Evolutionary conservation across 2,113 vertebrate genomes (phyloP), one percentile per base, ranked within the genome.

Genomic region (Pterophyllum scalare): DNA sequence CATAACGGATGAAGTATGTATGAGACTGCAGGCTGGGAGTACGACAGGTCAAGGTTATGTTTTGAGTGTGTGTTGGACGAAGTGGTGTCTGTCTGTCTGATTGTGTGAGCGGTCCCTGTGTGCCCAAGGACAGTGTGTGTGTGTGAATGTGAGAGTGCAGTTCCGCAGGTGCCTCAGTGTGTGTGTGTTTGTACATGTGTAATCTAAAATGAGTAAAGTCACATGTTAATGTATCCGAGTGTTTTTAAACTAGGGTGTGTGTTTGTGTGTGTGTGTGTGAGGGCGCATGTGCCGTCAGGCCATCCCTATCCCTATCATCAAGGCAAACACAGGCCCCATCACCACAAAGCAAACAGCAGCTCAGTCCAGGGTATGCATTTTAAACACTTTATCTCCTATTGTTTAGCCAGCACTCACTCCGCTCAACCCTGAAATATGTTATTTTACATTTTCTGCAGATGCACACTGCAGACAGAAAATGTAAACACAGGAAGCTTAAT

Each of bases 241-340:
- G 9, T 80, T 80, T 75, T 82, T n/a, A 54, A 85, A 77, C 28
- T 49, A 60, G 88, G 33, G 17, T 4, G 58, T 26, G 57, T 7
- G 56, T 57, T n/a, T 57, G 56, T 7, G 58, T 1, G 59, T 1
- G 59, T 0, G 59, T 11, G 59, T 12, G 59, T 20, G 19, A 24
- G 77, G 4, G 54, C 3, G 64, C 7, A 54, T 28, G 59, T 72
- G 65, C 31, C n/a, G 22, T 80, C 77, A 87, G 90, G 84, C 81
- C 78, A 15, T 85, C 58, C 88, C 85, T 82, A 22, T 86, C 70
- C 89, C 87, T 78, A 88, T 92, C 91, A 90, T 74, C 90, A 92
- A 87, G 85, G 70, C 88, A 93, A 93, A 93, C 90, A 91, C 22
- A 79, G 65, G 79, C 75, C 90, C 90, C 90, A 93, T 94, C 88